Percentiles rank a stretch among this genome's conserved stretches.
These are phyloP conservation scores for Carpatolechia fugitivella DNA, from an alignment of 2,888 invertebrate genomes.

Conservation along the genomic window DNA sequence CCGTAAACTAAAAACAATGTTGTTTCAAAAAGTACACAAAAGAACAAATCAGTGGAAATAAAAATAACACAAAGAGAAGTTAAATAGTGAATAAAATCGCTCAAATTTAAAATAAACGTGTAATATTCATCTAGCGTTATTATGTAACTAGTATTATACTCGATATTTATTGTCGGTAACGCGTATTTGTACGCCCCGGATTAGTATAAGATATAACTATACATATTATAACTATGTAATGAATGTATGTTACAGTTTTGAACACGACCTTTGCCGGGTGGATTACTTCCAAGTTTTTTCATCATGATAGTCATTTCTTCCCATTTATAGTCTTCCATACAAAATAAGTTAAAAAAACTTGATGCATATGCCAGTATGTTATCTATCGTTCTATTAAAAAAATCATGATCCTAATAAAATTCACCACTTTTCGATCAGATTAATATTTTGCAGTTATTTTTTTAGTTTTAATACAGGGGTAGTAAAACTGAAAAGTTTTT, in stretches of 20 bases:
- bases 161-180: constrained; percentile 38
- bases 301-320: constrained; percentile 18
- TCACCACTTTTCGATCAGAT: too few species aligned
- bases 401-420: too few species aligned
- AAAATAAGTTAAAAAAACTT: constrained; percentile 23
- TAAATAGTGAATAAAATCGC: constrained; percentile 24
- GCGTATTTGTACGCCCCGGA: constrained; percentile 27
- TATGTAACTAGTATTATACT: constrained; percentile 44
- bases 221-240: constrained; percentile 26
- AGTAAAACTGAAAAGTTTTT: too few species aligned
- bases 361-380: background rate
- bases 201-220: constrained; percentile 26
- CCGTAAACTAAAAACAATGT: too few species aligned
- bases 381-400: background rate
- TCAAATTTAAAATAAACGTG: constrained; percentile 38
- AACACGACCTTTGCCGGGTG: constrained; percentile 31
- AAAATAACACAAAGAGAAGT: background rate
- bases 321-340: constrained; percentile 40
- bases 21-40: too few species aligned
- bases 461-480: too few species aligned
- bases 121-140: constrained; percentile 58
- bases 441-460: too few species aligned
- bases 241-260: constrained; percentile 23
- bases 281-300: constrained; percentile 14
- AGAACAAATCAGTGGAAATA: too few species aligned